Base-by-base conservation (phyloP, 2,113 vertebrate species). In the Bucco capensis region DNA sequence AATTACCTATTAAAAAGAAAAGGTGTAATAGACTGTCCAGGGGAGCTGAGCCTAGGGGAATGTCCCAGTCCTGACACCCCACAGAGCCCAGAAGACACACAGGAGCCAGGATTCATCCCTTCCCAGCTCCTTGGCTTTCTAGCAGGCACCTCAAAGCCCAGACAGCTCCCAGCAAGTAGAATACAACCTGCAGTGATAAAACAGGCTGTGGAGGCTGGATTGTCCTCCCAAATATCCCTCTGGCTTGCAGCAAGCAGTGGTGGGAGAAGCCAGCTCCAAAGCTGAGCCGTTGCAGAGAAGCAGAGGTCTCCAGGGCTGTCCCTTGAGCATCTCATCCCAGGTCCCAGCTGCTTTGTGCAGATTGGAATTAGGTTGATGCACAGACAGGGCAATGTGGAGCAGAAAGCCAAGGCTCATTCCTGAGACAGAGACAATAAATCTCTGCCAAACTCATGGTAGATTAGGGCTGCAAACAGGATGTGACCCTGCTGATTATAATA, bases 401-500 rank as follows among this genome's bases (percentile, higher is more conserved):
- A 71, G 88, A 46, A 71, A 72, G 49, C 49, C 0, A 2, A 83
- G 56, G 53, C 35, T 80, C 42, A 19, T 53, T 94, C 81, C 89
- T 3, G 10, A 40, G 42, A 40, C 2, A 37, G 86, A 93, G 86
- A 96, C 84, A 72, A 95, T 82, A 91, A 93, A 94, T 90, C 94
- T 92, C 90, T 25, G 3, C 62, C 73, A 86, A 86, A 65, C 69
- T 73, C 44, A 1, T 44, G 40, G 37, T 25, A 51, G 81, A 88
- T 62, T 60, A 91, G 71, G 91, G 56, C 70, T 6, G 27, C 30
- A 7, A 38, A 94, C 67, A 51, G 89, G 92, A 95, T 66, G 82
- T 74, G 91, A 95, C 94, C 90, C 83, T 2, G 42, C 84, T 95
- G 95, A 95, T 96, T 86, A 80, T 86, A 92, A 96, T 88, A 91